phyloP scores from a whole-genome alignment of 2,888 invertebrate species.

The Eupithecia subumbrata region DNA sequence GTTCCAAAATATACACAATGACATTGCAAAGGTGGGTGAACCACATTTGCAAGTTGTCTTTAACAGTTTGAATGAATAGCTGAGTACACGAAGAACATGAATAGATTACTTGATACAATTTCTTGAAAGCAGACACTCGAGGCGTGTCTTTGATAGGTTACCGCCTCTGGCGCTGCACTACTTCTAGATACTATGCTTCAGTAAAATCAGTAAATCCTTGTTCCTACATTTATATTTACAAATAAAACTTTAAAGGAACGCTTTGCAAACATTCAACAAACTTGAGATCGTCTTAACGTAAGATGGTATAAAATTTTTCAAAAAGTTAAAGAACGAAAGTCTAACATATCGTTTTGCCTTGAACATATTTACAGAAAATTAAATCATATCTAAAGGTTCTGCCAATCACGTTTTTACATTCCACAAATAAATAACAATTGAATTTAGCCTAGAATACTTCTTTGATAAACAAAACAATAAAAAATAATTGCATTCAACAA shows the following conservation, averaged over 20 bases:
- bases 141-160: slow-evolving; percentile 61
- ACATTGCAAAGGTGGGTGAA: slow-evolving; percentile 75
- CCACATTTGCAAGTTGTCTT: slow-evolving; percentile 77
- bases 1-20: slow-evolving; percentile 84
- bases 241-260: slow-evolving; percentile 84
- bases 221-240: slow-evolving; percentile 82
- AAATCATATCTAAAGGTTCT: slow-evolving; percentile 63
- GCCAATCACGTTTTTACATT: slow-evolving; percentile 79
- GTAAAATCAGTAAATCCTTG: slow-evolving; percentile 80
- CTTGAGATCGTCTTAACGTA: slow-evolving; percentile 84
- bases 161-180: slow-evolving; percentile 54
- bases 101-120: slow-evolving; percentile 73
- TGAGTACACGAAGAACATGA: slow-evolving; percentile 81
- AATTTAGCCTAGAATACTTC: slow-evolving; percentile 83
- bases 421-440: slow-evolving; percentile 83
- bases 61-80: slow-evolving; percentile 74
- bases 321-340: slow-evolving; percentile 77
- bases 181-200: slow-evolving; percentile 65
- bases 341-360: slow-evolving; percentile 71
- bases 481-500: slow-evolving; percentile 84
- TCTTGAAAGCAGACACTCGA: slow-evolving; percentile 62
- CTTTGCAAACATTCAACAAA: slow-evolving; percentile 84
- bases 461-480: slow-evolving; percentile 84
- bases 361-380: slow-evolving; percentile 71
- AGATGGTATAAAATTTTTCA: slow-evolving; percentile 80